phyloP scores from a whole-genome alignment of 2,888 invertebrate species.

The Aleiodes leptofemur region DNA sequence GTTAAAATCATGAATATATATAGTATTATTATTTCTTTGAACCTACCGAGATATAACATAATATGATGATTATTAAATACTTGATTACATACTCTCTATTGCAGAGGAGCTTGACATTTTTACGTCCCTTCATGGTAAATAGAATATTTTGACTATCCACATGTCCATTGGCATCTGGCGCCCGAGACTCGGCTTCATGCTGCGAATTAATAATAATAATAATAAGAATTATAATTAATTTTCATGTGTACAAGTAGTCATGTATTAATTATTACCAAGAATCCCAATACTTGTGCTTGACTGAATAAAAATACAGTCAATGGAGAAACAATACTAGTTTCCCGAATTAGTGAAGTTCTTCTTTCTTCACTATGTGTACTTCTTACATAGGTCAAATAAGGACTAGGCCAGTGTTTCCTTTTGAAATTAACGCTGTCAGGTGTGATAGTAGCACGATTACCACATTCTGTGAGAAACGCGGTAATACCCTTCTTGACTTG shows the following conservation, averaged over 20 bases:
- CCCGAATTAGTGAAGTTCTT: conserved; percentile 78
- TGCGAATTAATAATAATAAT: conserved; percentile 57
- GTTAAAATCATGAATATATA: conserved; percentile 44
- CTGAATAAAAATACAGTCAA: conserved; percentile 79
- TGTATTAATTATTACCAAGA: conserved; percentile 55
- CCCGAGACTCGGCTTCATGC: conserved; percentile 6
- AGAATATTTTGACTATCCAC: conserved; percentile 59
- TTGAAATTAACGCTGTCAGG: conserved; percentile 82
- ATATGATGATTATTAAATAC: not conserved
- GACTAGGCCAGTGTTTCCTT: conserved; percentile 73
- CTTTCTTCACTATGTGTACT: conserved; percentile 78
- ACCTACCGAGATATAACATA: too few species aligned
- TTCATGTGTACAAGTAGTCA: not conserved
- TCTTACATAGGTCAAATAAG: conserved; percentile 78
- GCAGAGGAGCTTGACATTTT: conserved; percentile 71
- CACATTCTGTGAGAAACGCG: conserved; percentile 76
- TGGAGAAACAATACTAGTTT: conserved; percentile 79
- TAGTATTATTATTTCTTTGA: too few species aligned
- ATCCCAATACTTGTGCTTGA: conserved; percentile 57
- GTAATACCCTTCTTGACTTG: conserved; percentile 75
- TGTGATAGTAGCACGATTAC: conserved; percentile 78
- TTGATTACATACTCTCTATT: conserved; percentile 71
- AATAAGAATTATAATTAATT: not conserved
- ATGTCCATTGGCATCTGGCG: not conserved
- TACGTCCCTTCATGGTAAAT: conserved; percentile 68